Evolutionary conservation across 2,797 vertebrate genomes (phyloP).

Genomic region (Schizothorax lantsangensis): DNA sequence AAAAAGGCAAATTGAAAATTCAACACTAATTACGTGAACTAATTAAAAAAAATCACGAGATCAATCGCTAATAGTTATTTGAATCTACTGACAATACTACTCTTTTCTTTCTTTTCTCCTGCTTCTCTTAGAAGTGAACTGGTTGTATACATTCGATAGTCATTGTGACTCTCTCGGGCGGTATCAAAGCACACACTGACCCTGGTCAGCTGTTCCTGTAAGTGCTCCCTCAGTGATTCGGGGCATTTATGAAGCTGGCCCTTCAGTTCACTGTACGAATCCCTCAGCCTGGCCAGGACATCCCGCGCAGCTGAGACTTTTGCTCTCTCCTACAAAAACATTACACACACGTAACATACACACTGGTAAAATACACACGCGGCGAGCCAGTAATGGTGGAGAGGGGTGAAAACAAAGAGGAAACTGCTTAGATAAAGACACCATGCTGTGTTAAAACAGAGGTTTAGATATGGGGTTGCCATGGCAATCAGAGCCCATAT

Average conservation of each 20-base stretch:
- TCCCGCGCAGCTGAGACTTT: conserved; percentile 95
- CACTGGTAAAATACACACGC: conserved; percentile 49
- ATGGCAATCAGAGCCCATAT: conserved; percentile 37
- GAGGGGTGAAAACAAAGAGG: conserved; percentile 50
- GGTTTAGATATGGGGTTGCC: conserved; percentile 33
- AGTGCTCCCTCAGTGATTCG: conserved; percentile 96
- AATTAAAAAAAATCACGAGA: not conserved
- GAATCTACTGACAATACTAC: not conserved
- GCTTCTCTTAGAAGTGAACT: conserved; percentile 22
- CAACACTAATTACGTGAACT: not conserved
- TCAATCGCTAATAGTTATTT: not conserved
- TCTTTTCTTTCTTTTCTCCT: conserved; percentile 11
- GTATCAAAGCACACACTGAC: conserved; percentile 83
- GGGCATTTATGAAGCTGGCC: conserved; percentile 98
- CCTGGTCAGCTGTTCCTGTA: conserved; percentile 97
- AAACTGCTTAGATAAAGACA: conserved; percentile 44
- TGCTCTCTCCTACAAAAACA: conserved; percentile 94
- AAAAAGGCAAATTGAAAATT: not conserved
- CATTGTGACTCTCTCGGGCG: conserved; percentile 48
- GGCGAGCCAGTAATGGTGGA: conserved; percentile 33
- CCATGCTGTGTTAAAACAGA: conserved; percentile 33
- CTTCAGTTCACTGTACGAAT: conserved; percentile 94
- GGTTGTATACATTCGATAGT: not conserved
- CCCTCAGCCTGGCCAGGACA: conserved; percentile 93
- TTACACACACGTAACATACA: conserved; percentile 69